Conservation (phyloP, 2,113 vertebrate species). For the Opisthocomus hoazin region DNA sequence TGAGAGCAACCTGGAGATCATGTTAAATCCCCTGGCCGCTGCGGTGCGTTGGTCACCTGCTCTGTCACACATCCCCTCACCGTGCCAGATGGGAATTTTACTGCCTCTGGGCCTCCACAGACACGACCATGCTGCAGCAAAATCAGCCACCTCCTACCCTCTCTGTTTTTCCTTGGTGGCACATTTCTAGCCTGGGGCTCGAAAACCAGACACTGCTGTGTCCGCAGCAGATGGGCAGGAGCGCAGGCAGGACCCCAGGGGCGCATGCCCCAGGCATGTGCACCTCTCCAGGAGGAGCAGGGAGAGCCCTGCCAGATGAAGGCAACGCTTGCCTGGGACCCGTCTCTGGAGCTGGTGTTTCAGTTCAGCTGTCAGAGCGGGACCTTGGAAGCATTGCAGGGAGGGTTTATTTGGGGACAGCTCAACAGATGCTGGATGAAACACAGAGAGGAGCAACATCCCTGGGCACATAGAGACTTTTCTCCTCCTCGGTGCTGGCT, state of each 20-base stretch:
- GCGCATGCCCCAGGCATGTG: rapidly evolving
- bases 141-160: background rate
- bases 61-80: background rate
- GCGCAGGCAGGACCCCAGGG: background rate
- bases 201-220: background rate
- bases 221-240: background rate
- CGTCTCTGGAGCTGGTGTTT: background rate
- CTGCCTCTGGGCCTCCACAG: background rate
- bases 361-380: background rate
- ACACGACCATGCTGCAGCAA: rapidly evolving
- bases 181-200: background rate
- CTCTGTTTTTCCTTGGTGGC: background rate
- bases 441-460: background rate
- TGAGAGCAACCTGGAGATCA: background rate
- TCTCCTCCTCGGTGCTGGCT: background rate
- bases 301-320: background rate
- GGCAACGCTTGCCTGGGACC: background rate
- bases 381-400: rapidly evolving
- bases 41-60: background rate
- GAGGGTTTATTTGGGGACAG: background rate
- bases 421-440: background rate
- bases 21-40: background rate
- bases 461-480: background rate
- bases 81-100: background rate
- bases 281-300: background rate